These are phyloP conservation scores for Mionectes macconnelli DNA, from an alignment of 2,113 vertebrate genomes.

Conservation along the genomic window DNA sequence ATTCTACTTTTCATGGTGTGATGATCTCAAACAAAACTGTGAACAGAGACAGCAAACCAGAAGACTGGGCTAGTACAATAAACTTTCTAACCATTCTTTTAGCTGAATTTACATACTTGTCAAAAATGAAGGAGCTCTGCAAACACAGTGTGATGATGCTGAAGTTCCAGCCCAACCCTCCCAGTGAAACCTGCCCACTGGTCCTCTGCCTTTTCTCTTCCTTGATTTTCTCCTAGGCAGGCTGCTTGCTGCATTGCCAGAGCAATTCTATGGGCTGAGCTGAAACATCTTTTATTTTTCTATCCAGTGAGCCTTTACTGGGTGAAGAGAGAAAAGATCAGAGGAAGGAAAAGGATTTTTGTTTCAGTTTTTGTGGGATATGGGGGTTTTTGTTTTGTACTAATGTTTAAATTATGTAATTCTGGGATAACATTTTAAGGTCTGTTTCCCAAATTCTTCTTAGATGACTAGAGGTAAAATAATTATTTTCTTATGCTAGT, in stretches of 20 bases:
- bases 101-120: not conserved
- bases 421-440: not conserved
- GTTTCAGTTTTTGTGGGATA: fast-evolving
- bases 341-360: not conserved
- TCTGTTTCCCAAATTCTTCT: not conserved
- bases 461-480: not conserved
- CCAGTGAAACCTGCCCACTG: fast-evolving
- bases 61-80: not conserved
- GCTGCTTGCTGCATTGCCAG: not conserved
- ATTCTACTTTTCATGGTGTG: not conserved
- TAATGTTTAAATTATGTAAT: not conserved
- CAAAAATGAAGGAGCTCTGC: not conserved
- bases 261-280: not conserved
- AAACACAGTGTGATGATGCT: not conserved
- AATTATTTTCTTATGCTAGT: not conserved
- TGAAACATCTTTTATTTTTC: not conserved
- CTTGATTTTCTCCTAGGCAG: not conserved
- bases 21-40: not conserved
- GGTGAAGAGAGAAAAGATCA: not conserved
- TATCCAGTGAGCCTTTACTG: not conserved
- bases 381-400: not conserved
- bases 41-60: not conserved
- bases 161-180: not conserved
- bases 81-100: not conserved
- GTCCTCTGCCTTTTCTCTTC: not conserved